A percentile compares a stretch with the other conserved stretches of the same genome.
Evolutionary conservation across 2,888 invertebrate genomes (phyloP).

Genomic region (Atrina japonica): DNA sequence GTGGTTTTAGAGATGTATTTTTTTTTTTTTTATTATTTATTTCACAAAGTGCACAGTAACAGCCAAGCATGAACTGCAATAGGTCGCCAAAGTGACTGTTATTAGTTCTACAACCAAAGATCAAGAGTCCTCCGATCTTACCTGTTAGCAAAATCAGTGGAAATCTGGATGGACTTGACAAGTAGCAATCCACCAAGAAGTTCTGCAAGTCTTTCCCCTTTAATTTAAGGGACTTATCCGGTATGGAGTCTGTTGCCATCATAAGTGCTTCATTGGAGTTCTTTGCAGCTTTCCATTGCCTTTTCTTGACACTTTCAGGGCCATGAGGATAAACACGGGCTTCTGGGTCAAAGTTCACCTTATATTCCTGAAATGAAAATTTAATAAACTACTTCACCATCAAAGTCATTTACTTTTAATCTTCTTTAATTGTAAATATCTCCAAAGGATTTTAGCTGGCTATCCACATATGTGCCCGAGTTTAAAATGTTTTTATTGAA

Average conservation of each 20-base stretch:
- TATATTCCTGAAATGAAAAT: slow-evolving; percentile 41
- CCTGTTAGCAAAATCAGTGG: slow-evolving; percentile 63
- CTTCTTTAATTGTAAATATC: no score
- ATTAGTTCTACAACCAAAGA: no score
- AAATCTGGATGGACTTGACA: slow-evolving; percentile 61
- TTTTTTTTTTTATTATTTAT: no score
- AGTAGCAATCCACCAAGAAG: slow-evolving; percentile 59
- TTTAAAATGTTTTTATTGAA: no score
- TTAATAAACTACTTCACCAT: neutral
- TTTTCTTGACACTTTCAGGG: slow-evolving; percentile 50
- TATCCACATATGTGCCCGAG: no score
- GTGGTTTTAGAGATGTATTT: no score
- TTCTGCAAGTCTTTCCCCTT: slow-evolving; percentile 52
- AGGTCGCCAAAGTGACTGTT: no score
- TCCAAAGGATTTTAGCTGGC: no score
- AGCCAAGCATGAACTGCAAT: no score
- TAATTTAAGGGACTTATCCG: slow-evolving; percentile 59
- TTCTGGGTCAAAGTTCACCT: slow-evolving; percentile 34
- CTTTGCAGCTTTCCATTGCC: slow-evolving; percentile 48
- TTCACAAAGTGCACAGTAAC: no score
- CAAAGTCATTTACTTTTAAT: no score
- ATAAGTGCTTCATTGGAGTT: slow-evolving; percentile 60
- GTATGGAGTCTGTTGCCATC: slow-evolving; percentile 55
- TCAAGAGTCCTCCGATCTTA: no score
- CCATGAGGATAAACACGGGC: slow-evolving; percentile 67